Base-by-base conservation (phyloP, 2,888 invertebrate species). In the Pyrochroa serraticornis region DNA sequence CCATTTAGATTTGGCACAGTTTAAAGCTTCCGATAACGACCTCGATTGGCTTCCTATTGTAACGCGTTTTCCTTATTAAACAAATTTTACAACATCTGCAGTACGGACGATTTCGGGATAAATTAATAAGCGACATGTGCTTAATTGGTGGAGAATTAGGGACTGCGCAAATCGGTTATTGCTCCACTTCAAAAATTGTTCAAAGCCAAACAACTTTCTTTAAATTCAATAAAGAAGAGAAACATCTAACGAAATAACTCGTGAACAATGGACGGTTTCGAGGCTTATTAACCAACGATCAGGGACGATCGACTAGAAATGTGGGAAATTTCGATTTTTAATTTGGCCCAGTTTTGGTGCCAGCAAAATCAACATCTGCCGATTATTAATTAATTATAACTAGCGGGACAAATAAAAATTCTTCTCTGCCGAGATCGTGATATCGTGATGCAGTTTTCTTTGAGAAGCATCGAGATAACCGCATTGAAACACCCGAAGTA, bases 1-100 rank as follows among this genome's bases (percentile, higher is more conserved):
- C 41, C 13, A 7, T 41, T 41, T 41, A 41, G 6, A 31, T 41
- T 41, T 41, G 22, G 41, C 31, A 41, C 41, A 41, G 41, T 41
- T 41, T 22, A 41, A 9, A n/a, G 41, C 22, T 22, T 41, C 31
- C 41, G 9, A 10, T 22, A 14, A 30, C 22, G 41, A 22, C 7
- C 41, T 41, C 22, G 31, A 41, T 41, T 22, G 41, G 41, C 41
- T 41, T 41, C 41, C 10, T 41, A 22, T 22, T 22, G 3, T 41
- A 30, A 30, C 10, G 9, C 6, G 41, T 30, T 41, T 13, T 38
- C 5, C 41, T 14, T 6, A 41, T 41, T 41, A n/a, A 7, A 12
- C 37, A 6, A 7, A 38, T 41, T 41, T 41, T 30, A 22, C 30
- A 31, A 7, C 31, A 41, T 41, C 31, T 22, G 31, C 22, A 22